phyloP scores from a whole-genome alignment of 2,797 vertebrate species.

The Adelosebastes latens region DNA sequence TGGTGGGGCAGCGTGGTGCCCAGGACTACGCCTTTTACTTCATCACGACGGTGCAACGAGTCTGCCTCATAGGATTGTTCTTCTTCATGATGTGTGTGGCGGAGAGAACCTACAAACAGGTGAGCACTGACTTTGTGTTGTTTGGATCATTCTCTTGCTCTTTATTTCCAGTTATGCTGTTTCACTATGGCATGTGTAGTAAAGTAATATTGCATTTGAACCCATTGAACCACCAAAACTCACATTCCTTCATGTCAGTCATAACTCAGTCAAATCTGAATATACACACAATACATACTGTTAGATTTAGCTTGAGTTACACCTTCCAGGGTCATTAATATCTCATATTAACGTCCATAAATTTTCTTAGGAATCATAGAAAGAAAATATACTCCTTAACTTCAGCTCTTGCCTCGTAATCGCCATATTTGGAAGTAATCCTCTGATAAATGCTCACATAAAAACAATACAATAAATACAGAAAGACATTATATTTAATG shows the following conservation, averaged over 20 bases:
- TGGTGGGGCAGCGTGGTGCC: conserved; percentile 79
- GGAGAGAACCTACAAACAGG: conserved; percentile 98
- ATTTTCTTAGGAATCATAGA: not conserved
- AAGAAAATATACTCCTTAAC: not conserved
- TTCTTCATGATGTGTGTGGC: conserved; percentile 99
- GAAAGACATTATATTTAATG: no score
- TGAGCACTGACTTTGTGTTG: conserved; percentile 41
- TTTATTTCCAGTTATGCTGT: not conserved
- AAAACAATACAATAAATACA: no score
- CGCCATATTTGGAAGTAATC: not conserved
- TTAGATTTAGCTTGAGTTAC: not conserved
- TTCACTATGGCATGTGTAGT: not conserved
- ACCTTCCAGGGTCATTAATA: not conserved
- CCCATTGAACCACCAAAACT: not conserved
- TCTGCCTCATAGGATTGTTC: conserved; percentile 94
- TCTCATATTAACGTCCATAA: not conserved
- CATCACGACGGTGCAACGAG: conserved; percentile 90
- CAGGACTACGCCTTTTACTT: conserved; percentile 79
- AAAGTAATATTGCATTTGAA: not conserved
- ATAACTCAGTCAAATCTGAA: not conserved
- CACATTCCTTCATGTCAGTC: not conserved
- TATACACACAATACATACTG: not conserved
- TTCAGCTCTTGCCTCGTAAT: not conserved
- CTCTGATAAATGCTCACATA: not conserved
- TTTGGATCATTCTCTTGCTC: not conserved